Evolutionary conservation across 1,140 invertebrate genomes (phyloP).

Genomic region (Cecropterus lyciades): DNA sequence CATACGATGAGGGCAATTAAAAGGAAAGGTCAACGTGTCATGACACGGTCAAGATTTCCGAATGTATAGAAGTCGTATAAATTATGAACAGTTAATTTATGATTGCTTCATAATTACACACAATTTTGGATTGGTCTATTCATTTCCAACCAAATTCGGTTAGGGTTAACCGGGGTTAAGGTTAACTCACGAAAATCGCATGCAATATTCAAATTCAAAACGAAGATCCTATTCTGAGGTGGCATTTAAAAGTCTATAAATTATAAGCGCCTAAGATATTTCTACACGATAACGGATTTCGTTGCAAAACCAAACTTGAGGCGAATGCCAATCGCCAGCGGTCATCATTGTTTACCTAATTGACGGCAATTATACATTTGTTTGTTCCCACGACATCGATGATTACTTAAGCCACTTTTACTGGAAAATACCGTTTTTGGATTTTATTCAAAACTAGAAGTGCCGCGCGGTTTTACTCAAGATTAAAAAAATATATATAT

Average conservation of each 20-base stretch:
- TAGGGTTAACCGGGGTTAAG: constrained; percentile 23
- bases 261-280: constrained; percentile 27
- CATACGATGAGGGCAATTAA: neutral
- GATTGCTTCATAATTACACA: constrained; percentile 16
- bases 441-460: too few relatives aligned
- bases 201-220: constrained; percentile 23
- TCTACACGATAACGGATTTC: constrained; percentile 31
- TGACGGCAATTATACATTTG: constrained; percentile 39
- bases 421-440: constrained; percentile 20
- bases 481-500: too few relatives aligned
- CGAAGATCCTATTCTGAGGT: constrained; percentile 17
- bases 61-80: neutral
- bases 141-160: constrained; percentile 13
- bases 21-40: constrained; percentile 11
- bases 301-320: constrained; percentile 23
- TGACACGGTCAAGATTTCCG: constrained; percentile 3
- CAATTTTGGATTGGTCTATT: constrained; percentile 10
- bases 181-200: constrained; percentile 10
- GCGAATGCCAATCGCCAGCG: constrained; percentile 36
- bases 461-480: too few relatives aligned
- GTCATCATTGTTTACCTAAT: constrained; percentile 41
- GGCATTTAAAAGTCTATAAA: constrained; percentile 31
- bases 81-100: constrained; percentile 26
- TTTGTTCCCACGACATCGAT: constrained; percentile 36
- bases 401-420: constrained; percentile 1